These are phyloP conservation scores for Gryon sp. DNA, from an alignment of 1,140 invertebrate species.

Conservation along the genomic window DNA sequence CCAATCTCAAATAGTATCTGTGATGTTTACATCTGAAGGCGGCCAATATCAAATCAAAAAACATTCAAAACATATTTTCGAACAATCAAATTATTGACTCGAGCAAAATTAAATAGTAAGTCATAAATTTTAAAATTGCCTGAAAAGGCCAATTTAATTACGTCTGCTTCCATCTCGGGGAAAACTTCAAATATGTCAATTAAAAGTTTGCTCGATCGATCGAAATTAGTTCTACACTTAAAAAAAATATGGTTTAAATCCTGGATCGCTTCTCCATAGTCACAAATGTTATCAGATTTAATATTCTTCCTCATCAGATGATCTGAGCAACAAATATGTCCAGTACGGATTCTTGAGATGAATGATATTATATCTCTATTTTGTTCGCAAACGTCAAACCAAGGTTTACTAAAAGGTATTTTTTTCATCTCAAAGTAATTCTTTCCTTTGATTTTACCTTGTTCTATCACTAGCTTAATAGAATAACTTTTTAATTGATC, in stretches of 20 bases:
- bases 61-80: no score
- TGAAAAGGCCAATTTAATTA: neutral
- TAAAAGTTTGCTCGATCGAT: neutral
- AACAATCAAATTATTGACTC: neutral
- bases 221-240: neutral
- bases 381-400: neutral
- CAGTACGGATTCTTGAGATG: neutral
- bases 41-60: no score
- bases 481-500: no score
- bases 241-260: neutral
- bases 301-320: neutral
- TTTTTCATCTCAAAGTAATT: slow-evolving; percentile 2
- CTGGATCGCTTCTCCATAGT: neutral
- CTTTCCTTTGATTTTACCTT: neutral
- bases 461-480: no score
- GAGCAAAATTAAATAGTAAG: neutral
- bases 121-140: neutral
- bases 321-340: neutral
- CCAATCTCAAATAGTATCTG: no score
- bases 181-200: neutral
- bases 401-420: neutral
- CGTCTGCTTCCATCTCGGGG: neutral
- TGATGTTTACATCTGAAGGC: no score
- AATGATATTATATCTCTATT: neutral
- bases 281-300: neutral